Evolutionary conservation across 2,888 invertebrate genomes (phyloP), one percentile per base, ranked within the genome.

Genomic region (Glomeris marginata): DNA sequence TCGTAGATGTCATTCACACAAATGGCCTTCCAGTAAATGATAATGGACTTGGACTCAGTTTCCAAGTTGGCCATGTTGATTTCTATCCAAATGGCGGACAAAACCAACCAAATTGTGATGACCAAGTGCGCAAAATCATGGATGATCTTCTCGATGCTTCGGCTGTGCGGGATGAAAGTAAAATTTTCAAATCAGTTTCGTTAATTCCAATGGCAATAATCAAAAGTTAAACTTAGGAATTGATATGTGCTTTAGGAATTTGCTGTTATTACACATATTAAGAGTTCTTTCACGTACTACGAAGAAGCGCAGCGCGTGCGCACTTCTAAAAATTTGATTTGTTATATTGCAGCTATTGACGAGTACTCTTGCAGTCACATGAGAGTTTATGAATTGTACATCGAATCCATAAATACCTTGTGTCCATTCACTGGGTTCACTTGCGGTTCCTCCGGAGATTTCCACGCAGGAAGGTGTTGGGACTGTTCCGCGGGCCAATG

Each of bases 1-100:
- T 72, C 46, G 75, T 78, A 1, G 78, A 78, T 55, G 68, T 77
- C 33, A 76, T 78, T 51, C 78, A 79, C 58, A 78, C 78, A 0
- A 77, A 77, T 53, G 76, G 52, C 38, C n/a, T n/a, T n/a, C n/a
- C n/a, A n/a, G n/a, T n/a, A n/a, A 28, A 28, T 33, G n/a, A n/a
- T n/a, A 2, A 22, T 4, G 15, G 3, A 18, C 33, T 8, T 47
- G 15, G 13, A 47, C 16, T 20, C 1, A 6, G 11, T 18, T 28
- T 5, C 28, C 28, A 3, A 28, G 28, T 28, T 28, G 28, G 28
- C 8, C 28, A 28, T 8, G 28, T 28, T 28, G 28, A 28, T 28
- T 28, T 28, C 28, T 28, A 28, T 8, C 28, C 28, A 3, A 28
- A 28, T 28, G 28, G 28, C 3, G 28, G 28, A 8, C 4, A 28